phyloP scores from a whole-genome alignment of 2,113 vertebrate genomes.

The Macheiramphus alcinus region DNA sequence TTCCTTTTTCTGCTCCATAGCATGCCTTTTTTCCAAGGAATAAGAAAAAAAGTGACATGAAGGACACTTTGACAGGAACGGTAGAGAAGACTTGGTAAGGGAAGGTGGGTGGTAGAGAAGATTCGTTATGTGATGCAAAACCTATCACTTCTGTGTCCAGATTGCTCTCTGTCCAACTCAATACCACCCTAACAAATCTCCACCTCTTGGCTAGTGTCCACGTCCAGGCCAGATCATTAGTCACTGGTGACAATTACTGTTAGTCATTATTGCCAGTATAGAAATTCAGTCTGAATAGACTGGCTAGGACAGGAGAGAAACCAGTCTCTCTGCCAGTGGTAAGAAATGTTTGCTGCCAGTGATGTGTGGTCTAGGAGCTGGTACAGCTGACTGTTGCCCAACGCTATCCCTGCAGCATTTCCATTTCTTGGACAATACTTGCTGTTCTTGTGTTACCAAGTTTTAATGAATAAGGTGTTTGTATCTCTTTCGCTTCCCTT shows the following conservation, averaged over 20 bases:
- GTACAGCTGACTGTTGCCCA: background rate
- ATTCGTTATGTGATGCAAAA: background rate
- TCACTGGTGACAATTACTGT: background rate
- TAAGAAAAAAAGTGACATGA: background rate
- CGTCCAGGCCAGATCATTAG: background rate
- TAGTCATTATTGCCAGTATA: background rate
- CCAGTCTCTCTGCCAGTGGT: background rate
- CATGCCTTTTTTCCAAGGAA: background rate
- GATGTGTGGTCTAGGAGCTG: background rate
- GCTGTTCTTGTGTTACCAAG: background rate
- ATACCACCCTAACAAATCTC: background rate
- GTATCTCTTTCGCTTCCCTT: background rate
- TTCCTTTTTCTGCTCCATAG: background rate
- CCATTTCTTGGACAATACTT: background rate
- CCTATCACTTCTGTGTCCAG: background rate
- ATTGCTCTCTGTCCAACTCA: background rate
- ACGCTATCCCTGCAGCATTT: rapidly evolving
- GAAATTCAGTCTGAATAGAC: background rate
- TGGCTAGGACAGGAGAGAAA: background rate
- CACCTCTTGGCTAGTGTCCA: background rate
- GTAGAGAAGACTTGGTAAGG: background rate
- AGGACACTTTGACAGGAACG: background rate
- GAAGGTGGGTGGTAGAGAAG: background rate
- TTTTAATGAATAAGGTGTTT: background rate
- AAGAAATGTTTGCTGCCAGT: background rate